Conservation (phyloP, 2,113 vertebrate species). For the Thymallus thymallus region DNA sequence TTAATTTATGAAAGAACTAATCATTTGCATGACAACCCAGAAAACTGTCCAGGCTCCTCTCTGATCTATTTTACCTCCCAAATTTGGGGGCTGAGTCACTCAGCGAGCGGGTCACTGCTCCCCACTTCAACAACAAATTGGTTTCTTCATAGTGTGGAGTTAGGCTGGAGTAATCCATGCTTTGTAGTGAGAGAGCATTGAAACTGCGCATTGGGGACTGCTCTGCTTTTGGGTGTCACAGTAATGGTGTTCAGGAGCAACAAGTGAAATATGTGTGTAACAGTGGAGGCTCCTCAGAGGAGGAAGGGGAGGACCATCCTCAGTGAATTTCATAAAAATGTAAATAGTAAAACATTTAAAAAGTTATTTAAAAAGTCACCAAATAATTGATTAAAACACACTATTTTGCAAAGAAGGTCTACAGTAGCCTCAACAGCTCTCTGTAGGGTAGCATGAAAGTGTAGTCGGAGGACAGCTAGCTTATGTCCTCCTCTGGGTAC, state of each 20-base stretch:
- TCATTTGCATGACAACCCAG: slow-evolving; percentile 63
- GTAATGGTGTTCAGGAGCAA: not conserved
- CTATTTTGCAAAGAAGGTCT: too few relatives aligned
- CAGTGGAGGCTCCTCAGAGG: too few relatives aligned
- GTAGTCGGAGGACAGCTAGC: too few relatives aligned
- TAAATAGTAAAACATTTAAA: too few relatives aligned
- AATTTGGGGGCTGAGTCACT: slow-evolving; percentile 52
- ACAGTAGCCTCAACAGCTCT: too few relatives aligned
- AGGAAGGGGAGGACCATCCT: too few relatives aligned
- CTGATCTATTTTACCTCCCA: slow-evolving; percentile 59
- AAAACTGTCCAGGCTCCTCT: slow-evolving; percentile 37
- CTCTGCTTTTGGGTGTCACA: slow-evolving; percentile 8
- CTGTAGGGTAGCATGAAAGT: too few relatives aligned
- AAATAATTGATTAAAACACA: too few relatives aligned
- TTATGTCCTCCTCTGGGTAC: too few relatives aligned
- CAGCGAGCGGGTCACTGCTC: slow-evolving; percentile 44
- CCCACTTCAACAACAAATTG: slow-evolving; percentile 62
- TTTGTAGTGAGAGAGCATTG: slow-evolving; percentile 32
- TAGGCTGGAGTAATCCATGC: slow-evolving; percentile 35
- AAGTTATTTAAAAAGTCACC: too few relatives aligned
- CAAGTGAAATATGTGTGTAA: not conserved
- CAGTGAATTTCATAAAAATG: too few relatives aligned
- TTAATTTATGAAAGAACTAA: slow-evolving; percentile 43
- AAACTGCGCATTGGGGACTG: not conserved
- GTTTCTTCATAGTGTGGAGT: slow-evolving; percentile 48